Percentiles rank a stretch among this genome's conserved stretches.
phyloP scores from a whole-genome alignment of 1,140 invertebrate genomes.

The Phthorimaea operculella region DNA sequence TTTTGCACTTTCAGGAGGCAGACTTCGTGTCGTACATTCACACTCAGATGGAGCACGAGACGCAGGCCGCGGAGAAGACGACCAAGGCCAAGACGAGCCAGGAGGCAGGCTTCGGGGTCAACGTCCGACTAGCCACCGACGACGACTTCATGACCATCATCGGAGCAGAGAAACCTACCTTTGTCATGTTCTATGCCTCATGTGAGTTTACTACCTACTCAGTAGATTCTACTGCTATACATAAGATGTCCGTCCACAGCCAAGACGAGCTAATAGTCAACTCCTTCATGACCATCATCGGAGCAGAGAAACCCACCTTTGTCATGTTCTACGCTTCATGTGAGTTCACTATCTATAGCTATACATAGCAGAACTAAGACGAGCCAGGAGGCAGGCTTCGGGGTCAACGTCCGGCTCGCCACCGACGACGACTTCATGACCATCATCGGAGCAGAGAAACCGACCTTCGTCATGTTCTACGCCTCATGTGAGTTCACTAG shows the following conservation, averaged over 20 bases:
- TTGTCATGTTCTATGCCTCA: constrained; percentile 92
- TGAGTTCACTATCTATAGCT: too few species aligned
- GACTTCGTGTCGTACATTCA: constrained; percentile 50
- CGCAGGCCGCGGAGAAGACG: constrained; percentile 18
- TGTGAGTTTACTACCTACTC: too few species aligned
- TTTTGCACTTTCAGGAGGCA: constrained; percentile 29
- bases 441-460: constrained; percentile 63
- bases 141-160: constrained; percentile 74
- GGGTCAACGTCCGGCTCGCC: constrained; percentile 73
- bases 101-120: constrained; percentile 37
- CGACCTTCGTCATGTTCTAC: constrained; percentile 90
- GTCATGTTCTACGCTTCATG: constrained; percentile 94
- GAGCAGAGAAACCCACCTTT: constrained; percentile 73
- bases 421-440: constrained; percentile 78
- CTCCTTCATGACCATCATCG: constrained; percentile 72
- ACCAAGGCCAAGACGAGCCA: constrained; percentile 11
- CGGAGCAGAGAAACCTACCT: constrained; percentile 70
- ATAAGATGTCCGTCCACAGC: constrained; percentile 5
- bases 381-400: constrained; percentile 35
- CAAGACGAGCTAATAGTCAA: constrained; percentile 11
- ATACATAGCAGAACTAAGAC: too few species aligned
- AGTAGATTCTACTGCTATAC: too few species aligned
- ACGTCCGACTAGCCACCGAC: constrained; percentile 77
- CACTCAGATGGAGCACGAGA: constrained; percentile 26
- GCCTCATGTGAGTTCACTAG: constrained; percentile 90